A percentile compares a stretch with the other conserved stretches of the same genome.
Conservation (phyloP, 2,113 vertebrate genomes). For the Ictalurus furcatus region DNA sequence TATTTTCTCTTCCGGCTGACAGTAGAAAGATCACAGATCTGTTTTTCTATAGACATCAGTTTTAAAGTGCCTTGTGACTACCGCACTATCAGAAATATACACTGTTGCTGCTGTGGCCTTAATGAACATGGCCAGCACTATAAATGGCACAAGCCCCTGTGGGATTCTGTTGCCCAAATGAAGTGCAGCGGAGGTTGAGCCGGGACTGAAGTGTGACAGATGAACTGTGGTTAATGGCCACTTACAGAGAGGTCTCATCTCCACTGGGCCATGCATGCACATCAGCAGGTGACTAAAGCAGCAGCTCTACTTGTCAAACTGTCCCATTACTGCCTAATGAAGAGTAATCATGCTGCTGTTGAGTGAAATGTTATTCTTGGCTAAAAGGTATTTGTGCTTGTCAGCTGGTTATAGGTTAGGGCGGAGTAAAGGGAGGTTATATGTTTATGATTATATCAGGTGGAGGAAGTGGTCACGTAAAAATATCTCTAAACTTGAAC, state of each 20-base stretch:
- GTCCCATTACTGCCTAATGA: conserved; percentile 57
- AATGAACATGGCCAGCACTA: conserved; percentile 73
- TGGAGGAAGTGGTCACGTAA: conserved; percentile 29
- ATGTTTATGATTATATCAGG: conserved; percentile 33
- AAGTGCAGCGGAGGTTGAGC: conserved; percentile 77
- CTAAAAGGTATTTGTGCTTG: conserved; percentile 55
- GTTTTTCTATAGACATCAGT: neutral
- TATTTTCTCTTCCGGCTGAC: conserved; percentile 60
- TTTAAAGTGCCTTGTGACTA: conserved; percentile 26
- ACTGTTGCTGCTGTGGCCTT: conserved; percentile 59
- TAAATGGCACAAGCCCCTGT: conserved; percentile 71
- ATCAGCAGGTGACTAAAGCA: conserved; percentile 59
- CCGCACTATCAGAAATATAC: conserved; percentile 40
- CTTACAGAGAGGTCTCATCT: conserved; percentile 69
- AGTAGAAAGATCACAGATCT: conserved; percentile 9
- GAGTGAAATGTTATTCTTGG: conserved; percentile 57
- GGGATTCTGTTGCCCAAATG: conserved; percentile 79
- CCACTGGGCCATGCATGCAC: conserved; percentile 52
- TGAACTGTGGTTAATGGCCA: conserved; percentile 71
- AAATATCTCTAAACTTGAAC: conserved; percentile 23
- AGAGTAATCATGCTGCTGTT: conserved; percentile 53
- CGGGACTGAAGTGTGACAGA: conserved; percentile 73
- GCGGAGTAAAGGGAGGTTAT: conserved; percentile 41
- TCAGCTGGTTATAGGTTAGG: conserved; percentile 50
- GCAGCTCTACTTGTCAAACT: conserved; percentile 57